Conservation (phyloP, 1,140 invertebrate species). For the Microplitis mediator region DNA sequence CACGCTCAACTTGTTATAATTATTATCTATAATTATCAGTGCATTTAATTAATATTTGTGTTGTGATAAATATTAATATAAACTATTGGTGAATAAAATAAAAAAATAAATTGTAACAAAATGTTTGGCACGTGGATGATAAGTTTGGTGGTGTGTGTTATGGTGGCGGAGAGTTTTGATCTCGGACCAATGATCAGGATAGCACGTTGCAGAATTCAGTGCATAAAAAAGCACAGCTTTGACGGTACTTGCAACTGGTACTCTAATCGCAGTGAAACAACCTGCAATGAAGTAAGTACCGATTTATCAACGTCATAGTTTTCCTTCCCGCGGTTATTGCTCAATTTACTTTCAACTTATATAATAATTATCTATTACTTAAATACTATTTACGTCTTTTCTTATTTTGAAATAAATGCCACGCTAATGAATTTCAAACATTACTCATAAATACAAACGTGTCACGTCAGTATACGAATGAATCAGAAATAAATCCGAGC, state of each 20-base stretch:
- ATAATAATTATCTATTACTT: too few relatives aligned
- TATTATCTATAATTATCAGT: background rate
- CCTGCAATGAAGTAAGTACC: slow-evolving; percentile 50
- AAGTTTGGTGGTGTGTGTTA: slow-evolving; percentile 36
- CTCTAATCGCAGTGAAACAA: slow-evolving; percentile 42
- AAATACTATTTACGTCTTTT: too few relatives aligned
- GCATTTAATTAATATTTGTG: too few relatives aligned
- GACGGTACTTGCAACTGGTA: slow-evolving; percentile 54
- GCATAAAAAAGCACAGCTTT: slow-evolving; percentile 46
- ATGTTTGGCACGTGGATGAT: slow-evolving; percentile 35
- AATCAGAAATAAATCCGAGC: too few relatives aligned
- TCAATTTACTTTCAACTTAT: background rate
- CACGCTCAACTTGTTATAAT: background rate
- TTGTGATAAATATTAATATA: background rate
- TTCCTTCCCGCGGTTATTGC: background rate
- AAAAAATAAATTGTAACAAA: background rate
- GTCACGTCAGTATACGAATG: too few relatives aligned
- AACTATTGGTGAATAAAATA: background rate
- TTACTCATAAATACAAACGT: too few relatives aligned
- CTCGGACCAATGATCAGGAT: slow-evolving; percentile 52
- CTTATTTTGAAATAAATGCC: too few relatives aligned
- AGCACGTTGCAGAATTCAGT: slow-evolving; percentile 58
- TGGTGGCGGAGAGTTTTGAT: slow-evolving; percentile 44
- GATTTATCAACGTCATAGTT: background rate
- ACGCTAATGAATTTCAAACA: too few relatives aligned